Conservation (phyloP, 2,888 invertebrate genomes). For the Rotaria socialis region DNA sequence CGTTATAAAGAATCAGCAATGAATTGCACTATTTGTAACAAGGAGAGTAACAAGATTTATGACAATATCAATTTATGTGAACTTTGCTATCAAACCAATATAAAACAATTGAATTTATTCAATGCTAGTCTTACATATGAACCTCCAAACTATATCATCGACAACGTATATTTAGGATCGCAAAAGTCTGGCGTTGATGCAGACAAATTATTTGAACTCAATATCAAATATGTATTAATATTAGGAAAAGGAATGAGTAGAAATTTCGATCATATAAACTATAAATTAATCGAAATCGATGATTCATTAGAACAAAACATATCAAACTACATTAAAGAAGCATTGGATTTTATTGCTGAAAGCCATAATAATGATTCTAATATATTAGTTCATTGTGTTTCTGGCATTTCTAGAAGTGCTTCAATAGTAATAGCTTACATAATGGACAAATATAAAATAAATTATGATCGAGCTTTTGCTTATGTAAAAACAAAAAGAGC, state of each 20-base stretch:
- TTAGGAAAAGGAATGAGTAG: background rate
- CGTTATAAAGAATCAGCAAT: background rate
- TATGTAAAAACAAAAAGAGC: background rate
- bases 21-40: background rate
- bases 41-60: background rate
- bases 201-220: background rate
- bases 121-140: background rate
- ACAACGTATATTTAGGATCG: slow-evolving; percentile 8
- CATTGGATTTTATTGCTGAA: too few species aligned
- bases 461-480: background rate
- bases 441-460: background rate
- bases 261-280: background rate
- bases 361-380: background rate
- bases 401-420: background rate
- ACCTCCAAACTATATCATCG: background rate
- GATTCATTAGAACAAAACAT: background rate
- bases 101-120: background rate
- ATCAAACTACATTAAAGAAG: too few species aligned
- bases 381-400: background rate
- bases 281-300: slow-evolving; percentile 2
- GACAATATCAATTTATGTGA: slow-evolving; percentile 17
- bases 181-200: background rate
- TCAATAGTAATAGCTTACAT: background rate
- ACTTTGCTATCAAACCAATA: slow-evolving; percentile 4
- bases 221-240: slow-evolving; percentile 15